These are phyloP conservation scores for Notamacropus eugenii DNA, from an alignment of 2,797 vertebrate species.

Conservation along the genomic window DNA sequence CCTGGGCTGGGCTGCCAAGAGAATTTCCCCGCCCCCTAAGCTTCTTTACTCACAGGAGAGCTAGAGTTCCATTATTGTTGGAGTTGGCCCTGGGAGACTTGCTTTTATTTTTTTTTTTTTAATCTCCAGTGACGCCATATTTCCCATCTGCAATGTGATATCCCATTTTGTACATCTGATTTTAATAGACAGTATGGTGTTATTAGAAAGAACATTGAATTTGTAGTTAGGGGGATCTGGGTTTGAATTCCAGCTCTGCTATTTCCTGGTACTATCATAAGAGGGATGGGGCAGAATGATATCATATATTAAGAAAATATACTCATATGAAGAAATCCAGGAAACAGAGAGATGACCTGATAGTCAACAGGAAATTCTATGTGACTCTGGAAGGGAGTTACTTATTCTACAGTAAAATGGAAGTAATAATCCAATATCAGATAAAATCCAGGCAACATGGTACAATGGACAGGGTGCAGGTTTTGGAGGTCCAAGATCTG, in stretches of 20 bases:
- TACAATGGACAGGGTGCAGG: neutral
- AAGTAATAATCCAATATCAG: neutral
- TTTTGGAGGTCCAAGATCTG: neutral
- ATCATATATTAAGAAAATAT: neutral
- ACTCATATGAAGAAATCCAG: neutral
- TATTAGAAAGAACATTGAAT: neutral
- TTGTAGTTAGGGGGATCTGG: neutral
- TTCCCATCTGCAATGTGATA: neutral
- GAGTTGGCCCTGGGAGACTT: neutral
- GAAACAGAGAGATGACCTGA: neutral
- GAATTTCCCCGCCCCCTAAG: neutral
- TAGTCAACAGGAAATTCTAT: neutral
- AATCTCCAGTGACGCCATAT: neutral
- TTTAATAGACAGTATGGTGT: neutral
- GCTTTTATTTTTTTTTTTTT: neutral
- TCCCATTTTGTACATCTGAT: neutral
- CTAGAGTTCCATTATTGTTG: neutral
- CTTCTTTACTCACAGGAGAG: neutral
- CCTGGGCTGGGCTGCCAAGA: neutral
- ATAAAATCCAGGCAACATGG: neutral
- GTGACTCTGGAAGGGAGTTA: neutral
- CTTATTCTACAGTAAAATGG: neutral
- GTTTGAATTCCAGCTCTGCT: neutral
- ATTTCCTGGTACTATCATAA: neutral
- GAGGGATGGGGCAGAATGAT: neutral